Percentiles rank a stretch among this genome's conserved stretches.
These are phyloP conservation scores for Gracilinanus agilis DNA, from an alignment of 2,113 vertebrate genomes.

Conservation along the genomic window DNA sequence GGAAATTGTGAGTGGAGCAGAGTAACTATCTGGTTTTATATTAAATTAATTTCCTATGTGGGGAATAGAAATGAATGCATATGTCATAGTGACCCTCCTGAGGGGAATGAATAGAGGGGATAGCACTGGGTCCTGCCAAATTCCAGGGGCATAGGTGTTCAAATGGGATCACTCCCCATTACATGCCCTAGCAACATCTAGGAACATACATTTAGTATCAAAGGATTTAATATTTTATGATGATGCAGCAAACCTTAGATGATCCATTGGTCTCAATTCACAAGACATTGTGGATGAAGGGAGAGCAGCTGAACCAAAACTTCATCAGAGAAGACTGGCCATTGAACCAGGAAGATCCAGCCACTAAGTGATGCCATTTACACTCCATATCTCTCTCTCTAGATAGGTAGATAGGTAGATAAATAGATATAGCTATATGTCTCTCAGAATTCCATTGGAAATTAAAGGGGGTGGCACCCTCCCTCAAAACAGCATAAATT, in stretches of 20 bases:
- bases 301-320: neutral
- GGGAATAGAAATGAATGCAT: neutral
- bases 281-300: neutral
- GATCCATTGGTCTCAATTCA: neutral
- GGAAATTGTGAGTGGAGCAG: neutral
- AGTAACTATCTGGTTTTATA: neutral
- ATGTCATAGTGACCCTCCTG: neutral
- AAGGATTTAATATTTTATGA: neutral
- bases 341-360: neutral
- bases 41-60: neutral
- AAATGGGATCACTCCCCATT: neutral
- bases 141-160: neutral
- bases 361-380: neutral
- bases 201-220: neutral
- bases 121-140: neutral
- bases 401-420: no score
- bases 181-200: neutral
- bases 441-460: neutral
- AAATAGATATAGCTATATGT: no score
- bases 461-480: neutral
- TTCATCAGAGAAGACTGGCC: neutral
- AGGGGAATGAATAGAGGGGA: neutral
- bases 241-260: neutral
- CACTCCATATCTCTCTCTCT: neutral
- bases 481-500: neutral